A percentile compares a stretch with the other conserved stretches of the same genome.
These are phyloP conservation scores for Brienomyrus longianalis DNA, from an alignment of 2,113 vertebrate species.

Conservation along the genomic window DNA sequence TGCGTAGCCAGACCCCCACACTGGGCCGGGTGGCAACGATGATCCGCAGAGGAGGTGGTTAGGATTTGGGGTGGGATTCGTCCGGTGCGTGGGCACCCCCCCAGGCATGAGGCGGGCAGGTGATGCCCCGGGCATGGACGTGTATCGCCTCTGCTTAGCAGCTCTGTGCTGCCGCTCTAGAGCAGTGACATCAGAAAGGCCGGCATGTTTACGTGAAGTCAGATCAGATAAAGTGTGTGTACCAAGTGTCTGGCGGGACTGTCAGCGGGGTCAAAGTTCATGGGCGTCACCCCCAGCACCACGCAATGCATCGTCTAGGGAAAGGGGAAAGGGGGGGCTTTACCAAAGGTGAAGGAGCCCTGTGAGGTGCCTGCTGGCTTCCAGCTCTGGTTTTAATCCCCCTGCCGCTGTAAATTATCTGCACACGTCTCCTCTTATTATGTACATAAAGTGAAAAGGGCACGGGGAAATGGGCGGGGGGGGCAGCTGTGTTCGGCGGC, in stretches of 20 bases:
- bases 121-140: neutral
- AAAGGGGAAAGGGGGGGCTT: slow-evolving; percentile 17
- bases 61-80: neutral
- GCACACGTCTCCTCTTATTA: slow-evolving; percentile 43
- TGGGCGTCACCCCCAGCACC: neutral
- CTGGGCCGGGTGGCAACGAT: neutral
- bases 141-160: neutral
- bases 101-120: too few species aligned
- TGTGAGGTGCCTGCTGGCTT: slow-evolving; percentile 43
- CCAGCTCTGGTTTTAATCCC: slow-evolving; percentile 50
- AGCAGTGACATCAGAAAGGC: neutral
- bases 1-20: neutral
- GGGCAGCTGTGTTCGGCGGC: neutral
- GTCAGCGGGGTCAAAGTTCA: neutral
- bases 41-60: neutral
- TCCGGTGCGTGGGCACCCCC: neutral
- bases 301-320: neutral
- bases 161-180: neutral
- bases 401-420: slow-evolving; percentile 45
- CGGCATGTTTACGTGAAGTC: neutral
- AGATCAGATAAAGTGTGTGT: neutral
- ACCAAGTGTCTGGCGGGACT: neutral
- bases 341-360: slow-evolving; percentile 36
- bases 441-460: slow-evolving; percentile 48
- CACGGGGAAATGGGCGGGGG: slow-evolving; percentile 38